Percentiles rank a stretch among this genome's conserved stretches.
Evolutionary conservation across 2,113 vertebrate species (phyloP).

Genomic region (Chamaea fasciata): DNA sequence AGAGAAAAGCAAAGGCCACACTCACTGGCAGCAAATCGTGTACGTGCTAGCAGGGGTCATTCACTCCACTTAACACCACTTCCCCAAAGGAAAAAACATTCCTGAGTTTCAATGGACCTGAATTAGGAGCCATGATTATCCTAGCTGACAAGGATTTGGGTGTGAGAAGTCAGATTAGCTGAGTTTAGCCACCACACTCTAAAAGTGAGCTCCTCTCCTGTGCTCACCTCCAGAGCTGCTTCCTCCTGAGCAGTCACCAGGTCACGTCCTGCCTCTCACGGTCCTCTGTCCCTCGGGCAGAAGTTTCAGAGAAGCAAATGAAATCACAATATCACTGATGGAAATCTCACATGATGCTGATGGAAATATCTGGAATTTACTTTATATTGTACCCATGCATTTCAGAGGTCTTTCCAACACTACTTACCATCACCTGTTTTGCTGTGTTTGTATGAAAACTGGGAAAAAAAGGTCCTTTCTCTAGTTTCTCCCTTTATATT

Average conservation of each 20-base stretch:
- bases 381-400: background rate
- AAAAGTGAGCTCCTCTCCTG: background rate
- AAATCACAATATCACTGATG: background rate
- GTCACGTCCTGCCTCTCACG: background rate
- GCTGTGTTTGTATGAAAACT: background rate
- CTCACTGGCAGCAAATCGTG: fast-evolving
- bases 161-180: background rate
- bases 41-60: background rate
- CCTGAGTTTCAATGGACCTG: background rate
- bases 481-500: background rate
- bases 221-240: background rate
- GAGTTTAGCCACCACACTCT: background rate
- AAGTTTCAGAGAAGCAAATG: background rate
- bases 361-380: background rate
- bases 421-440: background rate
- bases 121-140: background rate
- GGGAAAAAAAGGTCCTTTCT: background rate
- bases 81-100: background rate
- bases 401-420: background rate
- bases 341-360: background rate
- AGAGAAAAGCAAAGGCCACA: background rate
- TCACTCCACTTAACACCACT: background rate
- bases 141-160: background rate
- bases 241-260: background rate
- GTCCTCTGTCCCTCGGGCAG: background rate